Base-by-base conservation (phyloP, 2,888 invertebrate genomes). In the Cosmia trapezina region DNA sequence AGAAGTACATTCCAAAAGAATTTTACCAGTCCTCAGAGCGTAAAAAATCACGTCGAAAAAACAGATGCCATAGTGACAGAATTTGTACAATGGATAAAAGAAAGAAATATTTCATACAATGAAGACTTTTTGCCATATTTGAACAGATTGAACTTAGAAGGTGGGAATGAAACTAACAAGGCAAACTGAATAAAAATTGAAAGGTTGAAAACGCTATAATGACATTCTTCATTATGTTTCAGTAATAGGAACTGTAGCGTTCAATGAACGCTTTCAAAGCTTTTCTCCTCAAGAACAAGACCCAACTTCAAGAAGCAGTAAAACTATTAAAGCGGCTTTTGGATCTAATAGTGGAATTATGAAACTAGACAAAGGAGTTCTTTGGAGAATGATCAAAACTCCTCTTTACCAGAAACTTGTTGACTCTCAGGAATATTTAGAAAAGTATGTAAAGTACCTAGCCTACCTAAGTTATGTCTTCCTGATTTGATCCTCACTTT, bases 1-100 rank as follows among this genome's bases (percentile, higher is more conserved):
- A 96, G 99, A 28, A 97, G 97, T 83, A 97, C 97, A 73, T 97
- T 98, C 85, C 99, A 99, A 93, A 98, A 98, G 89, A 97, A 97
- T 62, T 93, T 98, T 33, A 98, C 98, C 79, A 97, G 97, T 77
- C 97, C 98, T 0, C 96, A 96, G 83, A 97, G 97, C 88, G 97
- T 98, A 0, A 96, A 97, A 77, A 95, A 93, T 80, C 98, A 98
- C 88, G 91, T 98, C 0, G 91, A 94, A n/a, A 94, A 93, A 64
- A 96, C 97, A 0, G 97, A 98, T 89, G 88, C 89, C 6, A 96
- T 98, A 0, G 96, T 97, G 6, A 92, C 93, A 60, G 97, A 98
- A 87, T 98, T 98, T 91, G 88, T 98, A 0, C 88, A 95, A 47
- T 94, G 94, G 96, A 85, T 94, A 73, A 83, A 91, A 86, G 73